A percentile compares a stretch with the other conserved stretches of the same genome.
These are phyloP conservation scores for Lophius americanus DNA, from an alignment of 2,797 vertebrate species.

Conservation along the genomic window DNA sequence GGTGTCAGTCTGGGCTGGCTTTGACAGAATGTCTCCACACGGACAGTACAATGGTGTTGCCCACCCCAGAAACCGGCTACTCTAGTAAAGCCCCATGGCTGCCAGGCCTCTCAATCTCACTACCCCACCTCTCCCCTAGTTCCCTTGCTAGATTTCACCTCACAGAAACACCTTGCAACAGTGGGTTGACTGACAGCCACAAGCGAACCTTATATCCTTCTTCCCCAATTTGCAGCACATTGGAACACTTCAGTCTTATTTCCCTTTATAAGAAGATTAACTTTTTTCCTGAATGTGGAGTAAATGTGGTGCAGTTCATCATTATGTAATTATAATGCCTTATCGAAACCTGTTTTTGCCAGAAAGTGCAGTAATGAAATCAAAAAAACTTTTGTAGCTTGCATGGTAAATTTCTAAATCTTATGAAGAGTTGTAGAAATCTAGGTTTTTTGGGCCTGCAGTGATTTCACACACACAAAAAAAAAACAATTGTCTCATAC, in stretches of 20 bases:
- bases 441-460: constrained; percentile 57
- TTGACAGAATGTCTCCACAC: constrained; percentile 84
- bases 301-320: constrained; percentile 27
- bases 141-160: constrained; percentile 77
- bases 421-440: constrained; percentile 38
- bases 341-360: constrained; percentile 30
- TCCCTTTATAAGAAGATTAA: constrained; percentile 52
- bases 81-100: constrained; percentile 69
- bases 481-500: constrained; percentile 55
- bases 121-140: constrained; percentile 69
- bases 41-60: constrained; percentile 80
- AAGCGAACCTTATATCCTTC: constrained; percentile 70
- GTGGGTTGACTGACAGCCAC: constrained; percentile 77
- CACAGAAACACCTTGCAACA: constrained; percentile 72
- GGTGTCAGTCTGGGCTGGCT: constrained; percentile 77
- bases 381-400: constrained; percentile 9
- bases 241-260: constrained; percentile 49
- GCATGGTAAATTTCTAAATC: constrained; percentile 48
- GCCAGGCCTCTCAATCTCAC: constrained; percentile 73
- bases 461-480: constrained; percentile 57
- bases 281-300: constrained; percentile 21
- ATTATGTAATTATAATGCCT: constrained; percentile 42
- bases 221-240: constrained; percentile 65
- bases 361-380: constrained; percentile 30
- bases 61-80: constrained; percentile 72